These are phyloP conservation scores for Cynaeus angustus DNA, from an alignment of 2,888 invertebrate species.

Conservation along the genomic window DNA sequence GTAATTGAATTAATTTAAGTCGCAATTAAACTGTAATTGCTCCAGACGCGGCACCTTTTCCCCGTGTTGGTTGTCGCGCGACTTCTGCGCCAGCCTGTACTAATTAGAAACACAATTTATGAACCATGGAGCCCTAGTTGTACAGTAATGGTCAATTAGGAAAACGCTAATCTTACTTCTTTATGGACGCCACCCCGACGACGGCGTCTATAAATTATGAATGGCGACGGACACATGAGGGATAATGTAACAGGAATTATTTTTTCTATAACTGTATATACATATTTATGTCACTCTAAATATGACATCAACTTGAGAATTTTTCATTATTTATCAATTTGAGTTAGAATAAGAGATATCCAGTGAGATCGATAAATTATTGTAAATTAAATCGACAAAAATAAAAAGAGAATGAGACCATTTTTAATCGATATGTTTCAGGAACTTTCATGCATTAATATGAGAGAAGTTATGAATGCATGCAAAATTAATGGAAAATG, in stretches of 20 bases:
- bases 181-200: conserved; percentile 56
- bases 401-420: no score
- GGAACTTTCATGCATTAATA: no score
- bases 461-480: no score
- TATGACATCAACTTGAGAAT: neutral
- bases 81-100: conserved; percentile 47
- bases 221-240: neutral
- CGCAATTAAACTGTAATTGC: conserved; percentile 53
- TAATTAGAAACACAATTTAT: conserved; percentile 64
- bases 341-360: no score
- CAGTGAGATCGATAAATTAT: no score
- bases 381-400: no score
- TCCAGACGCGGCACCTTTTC: conserved; percentile 45
- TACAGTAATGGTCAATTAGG: conserved; percentile 64
- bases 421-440: no score
- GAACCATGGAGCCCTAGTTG: conserved; percentile 61
- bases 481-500: no score
- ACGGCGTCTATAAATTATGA: conserved; percentile 36
- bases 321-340: neutral
- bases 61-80: conserved; percentile 39
- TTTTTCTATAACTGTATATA: neutral
- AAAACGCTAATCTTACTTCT: conserved; percentile 58
- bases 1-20: conserved; percentile 58
- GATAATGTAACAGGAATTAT: neutral
- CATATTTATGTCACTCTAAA: neutral